A percentile compares a stretch with the other conserved stretches of the same genome.
These are phyloP conservation scores for Mustelus asterias DNA, from an alignment of 2,113 vertebrate species.

Conservation along the genomic window DNA sequence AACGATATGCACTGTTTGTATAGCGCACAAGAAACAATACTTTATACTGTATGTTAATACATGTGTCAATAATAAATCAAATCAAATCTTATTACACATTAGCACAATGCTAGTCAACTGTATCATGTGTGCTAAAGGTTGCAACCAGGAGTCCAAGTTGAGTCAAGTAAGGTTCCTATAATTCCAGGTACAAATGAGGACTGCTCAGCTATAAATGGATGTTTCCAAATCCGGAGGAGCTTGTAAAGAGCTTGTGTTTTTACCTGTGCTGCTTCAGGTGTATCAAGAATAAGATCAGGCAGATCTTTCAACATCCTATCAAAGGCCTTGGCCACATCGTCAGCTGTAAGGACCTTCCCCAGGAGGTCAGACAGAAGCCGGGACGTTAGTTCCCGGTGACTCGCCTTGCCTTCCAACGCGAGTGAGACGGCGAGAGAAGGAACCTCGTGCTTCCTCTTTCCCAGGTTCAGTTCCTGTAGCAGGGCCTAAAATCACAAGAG, in stretches of 20 bases:
- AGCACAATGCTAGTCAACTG: neutral
- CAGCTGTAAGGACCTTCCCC: slow-evolving; percentile 58
- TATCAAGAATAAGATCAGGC: slow-evolving; percentile 77
- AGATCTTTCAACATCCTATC: slow-evolving; percentile 69
- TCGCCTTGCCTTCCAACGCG: slow-evolving; percentile 77
- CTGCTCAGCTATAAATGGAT: neutral
- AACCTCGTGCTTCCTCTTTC: slow-evolving; percentile 59
- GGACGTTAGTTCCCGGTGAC: slow-evolving; percentile 76
- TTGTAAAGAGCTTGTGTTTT: neutral
- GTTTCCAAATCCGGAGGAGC: neutral
- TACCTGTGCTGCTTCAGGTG: slow-evolving; percentile 77
- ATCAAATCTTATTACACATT: neutral
- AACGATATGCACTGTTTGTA: too few relatives aligned
- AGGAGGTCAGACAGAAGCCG: slow-evolving; percentile 71
- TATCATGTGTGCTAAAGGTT: neutral
- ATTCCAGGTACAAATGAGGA: neutral
- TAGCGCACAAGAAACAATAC: too few relatives aligned
- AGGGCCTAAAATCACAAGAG: slow-evolving; percentile 54
- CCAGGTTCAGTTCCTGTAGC: slow-evolving; percentile 69
- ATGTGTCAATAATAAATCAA: too few relatives aligned
- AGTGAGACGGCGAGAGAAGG: slow-evolving; percentile 68
- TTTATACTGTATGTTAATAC: too few relatives aligned
- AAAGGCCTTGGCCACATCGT: slow-evolving; percentile 66
- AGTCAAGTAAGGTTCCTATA: neutral
- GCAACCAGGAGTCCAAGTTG: neutral